phyloP scores from a whole-genome alignment of 2,888 invertebrate genomes.

The Apantesis nais region DNA sequence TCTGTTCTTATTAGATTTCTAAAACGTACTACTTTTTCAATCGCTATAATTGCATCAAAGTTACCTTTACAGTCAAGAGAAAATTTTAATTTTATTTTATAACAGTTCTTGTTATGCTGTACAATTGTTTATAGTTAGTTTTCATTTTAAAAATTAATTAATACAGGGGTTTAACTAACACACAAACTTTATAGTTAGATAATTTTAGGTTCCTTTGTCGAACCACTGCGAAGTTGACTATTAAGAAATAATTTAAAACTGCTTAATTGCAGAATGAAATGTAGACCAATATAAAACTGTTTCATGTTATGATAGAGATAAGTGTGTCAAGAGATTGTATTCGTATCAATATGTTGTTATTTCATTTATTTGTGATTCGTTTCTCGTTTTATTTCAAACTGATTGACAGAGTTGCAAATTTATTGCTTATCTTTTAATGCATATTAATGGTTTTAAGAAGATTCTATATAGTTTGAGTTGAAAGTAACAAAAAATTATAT shows the following conservation, averaged over 20 bases:
- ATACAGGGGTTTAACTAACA: not conserved
- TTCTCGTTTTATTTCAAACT: conserved; percentile 6
- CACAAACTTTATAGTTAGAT: not conserved
- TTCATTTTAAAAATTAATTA: not conserved
- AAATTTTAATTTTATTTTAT: not conserved
- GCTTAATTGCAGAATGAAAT: conserved; percentile 3
- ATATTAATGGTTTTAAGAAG: conserved; percentile 10
- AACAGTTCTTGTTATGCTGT: not conserved
- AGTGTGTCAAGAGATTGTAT: conserved; percentile 2
- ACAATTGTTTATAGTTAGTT: not conserved
- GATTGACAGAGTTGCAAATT: conserved; percentile 9
- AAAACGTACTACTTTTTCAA: not conserved
- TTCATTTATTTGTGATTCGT: conserved; percentile 2
- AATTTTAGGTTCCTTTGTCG: not conserved
- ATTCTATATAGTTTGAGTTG: conserved; percentile 4
- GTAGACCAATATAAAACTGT: not conserved
- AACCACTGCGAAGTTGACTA: not conserved
- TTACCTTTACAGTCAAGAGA: not conserved
- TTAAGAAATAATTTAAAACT: not conserved
- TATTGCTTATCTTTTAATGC: conserved; percentile 13
- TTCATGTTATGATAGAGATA: not conserved
- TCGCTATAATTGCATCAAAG: not conserved
- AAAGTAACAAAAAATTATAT: conserved; percentile 2
- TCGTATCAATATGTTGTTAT: not conserved
- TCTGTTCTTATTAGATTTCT: not conserved